These are phyloP conservation scores for Kryphioiulus occultus DNA, from an alignment of 2,888 invertebrate species.

Conservation along the genomic window DNA sequence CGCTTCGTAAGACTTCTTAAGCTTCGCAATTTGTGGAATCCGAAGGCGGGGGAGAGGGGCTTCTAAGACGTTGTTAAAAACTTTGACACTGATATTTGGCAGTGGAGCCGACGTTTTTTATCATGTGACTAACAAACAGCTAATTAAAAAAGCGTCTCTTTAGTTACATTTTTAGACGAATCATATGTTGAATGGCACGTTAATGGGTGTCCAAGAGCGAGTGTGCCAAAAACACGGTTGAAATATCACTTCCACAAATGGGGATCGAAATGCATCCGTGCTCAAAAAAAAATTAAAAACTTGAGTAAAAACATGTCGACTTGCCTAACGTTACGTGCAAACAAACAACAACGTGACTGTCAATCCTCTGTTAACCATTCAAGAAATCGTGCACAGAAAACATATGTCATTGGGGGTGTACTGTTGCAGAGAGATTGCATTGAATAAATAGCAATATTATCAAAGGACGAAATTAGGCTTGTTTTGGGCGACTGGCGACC, in stretches of 20 bases:
- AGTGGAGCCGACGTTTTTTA: not conserved
- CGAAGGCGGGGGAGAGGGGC: not conserved
- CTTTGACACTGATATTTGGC: not conserved
- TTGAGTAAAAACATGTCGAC: not conserved
- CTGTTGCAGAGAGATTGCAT: not conserved
- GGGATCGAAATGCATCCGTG: not conserved
- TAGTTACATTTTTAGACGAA: conserved; percentile 15
- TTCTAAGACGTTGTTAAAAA: not conserved
- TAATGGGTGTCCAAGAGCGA: not conserved
- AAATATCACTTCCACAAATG: conserved; percentile 31
- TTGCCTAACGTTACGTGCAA: not conserved
- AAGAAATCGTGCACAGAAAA: not conserved
- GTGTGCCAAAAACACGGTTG: conserved; percentile 17
- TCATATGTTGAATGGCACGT: conserved; percentile 10
- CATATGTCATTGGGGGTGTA: not conserved
- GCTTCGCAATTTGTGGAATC: not conserved
- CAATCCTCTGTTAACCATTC: not conserved
- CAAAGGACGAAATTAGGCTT: not conserved
- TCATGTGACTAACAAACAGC: not conserved
- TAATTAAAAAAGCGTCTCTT: not conserved
- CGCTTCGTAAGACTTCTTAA: not conserved
- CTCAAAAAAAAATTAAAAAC: not conserved
- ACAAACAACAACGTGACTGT: not conserved
- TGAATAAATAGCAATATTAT: not conserved
- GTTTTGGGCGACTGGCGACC: not conserved